Evolutionary conservation across 2,888 invertebrate species (phyloP), one percentile per base, ranked within the genome.

Genomic region (Tetrapedia diversipes): DNA sequence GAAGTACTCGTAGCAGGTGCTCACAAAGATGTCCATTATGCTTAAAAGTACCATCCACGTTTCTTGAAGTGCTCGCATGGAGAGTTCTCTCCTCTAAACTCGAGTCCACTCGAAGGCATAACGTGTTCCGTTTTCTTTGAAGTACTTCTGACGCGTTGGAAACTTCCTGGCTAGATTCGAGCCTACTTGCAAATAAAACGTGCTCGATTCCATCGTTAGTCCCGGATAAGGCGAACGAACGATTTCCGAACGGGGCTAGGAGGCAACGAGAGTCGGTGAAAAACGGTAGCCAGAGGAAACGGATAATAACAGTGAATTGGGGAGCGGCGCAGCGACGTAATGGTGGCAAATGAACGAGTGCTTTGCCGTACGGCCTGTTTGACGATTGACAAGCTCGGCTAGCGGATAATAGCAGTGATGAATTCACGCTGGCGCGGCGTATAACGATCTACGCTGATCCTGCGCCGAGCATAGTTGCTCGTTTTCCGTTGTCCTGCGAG

Each of bases 341-440:
- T 63, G 61, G 56, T 43, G 49, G 71, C 49, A 74, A 74, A 74
- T 71, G 63, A 74, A 70, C 61, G 73, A 43, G 61, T 61, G 27
- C 27, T 34, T 29, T 19, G 29, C 34, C 27, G 69, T 27, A 63
- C 19, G 32, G 22, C 45, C 37, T 34, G 59, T 60, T 59, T 27
- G 53, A 41, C 16, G 53, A 60, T 60, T 63, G 73, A 71, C 73
- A 71, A 71, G 51, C 27, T 14, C 45, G 16, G 51, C 63, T 39
- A 57, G 63, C n/a, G 22, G 63, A 74, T 74, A 74, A 74, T 74
- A 16, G 19, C 39, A 72, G 74, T 37, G 51, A 74, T 63, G 72
- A 71, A 51, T 63, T 57, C 61, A 43, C 41, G 37, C 34, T 22
- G 11, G 41, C 1, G 45, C 29, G 7, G n/a, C 16, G 29, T 27